Evolutionary conservation across 2,113 vertebrate species (phyloP).

Genomic region (Colius striatus): DNA sequence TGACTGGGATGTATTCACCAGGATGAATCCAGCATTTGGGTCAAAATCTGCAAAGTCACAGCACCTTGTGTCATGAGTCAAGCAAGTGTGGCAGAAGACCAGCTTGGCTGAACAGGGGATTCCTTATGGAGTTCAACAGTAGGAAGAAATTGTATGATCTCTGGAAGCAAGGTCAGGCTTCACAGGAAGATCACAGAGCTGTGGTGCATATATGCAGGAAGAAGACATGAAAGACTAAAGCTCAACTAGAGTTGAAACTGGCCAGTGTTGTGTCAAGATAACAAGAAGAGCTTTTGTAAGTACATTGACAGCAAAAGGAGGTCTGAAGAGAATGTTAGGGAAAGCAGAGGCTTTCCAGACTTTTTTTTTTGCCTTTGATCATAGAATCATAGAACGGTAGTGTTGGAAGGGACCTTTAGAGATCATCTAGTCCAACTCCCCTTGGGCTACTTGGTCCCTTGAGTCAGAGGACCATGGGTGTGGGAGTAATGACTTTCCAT

Average conservation of each 20-base stretch:
- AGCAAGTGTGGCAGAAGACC: not conserved
- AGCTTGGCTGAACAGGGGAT: not conserved
- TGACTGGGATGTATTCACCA: not conserved
- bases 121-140: not conserved
- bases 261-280: not conserved
- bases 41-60: not conserved
- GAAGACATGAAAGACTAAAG: not conserved
- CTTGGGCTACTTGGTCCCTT: no score
- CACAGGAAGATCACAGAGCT: not conserved
- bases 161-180: not conserved
- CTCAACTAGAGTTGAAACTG: not conserved
- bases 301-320: not conserved
- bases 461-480: no score
- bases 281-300: not conserved
- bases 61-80: not conserved
- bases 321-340: not conserved
- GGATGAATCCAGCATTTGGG: not conserved
- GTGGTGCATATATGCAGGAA: not conserved
- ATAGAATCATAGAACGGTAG: no score
- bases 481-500: not conserved
- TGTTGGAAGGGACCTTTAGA: no score
- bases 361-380: not conserved
- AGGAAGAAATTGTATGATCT: not conserved
- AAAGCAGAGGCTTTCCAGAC: not conserved
- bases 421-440: no score